Evolutionary conservation across 2,113 vertebrate genomes (phyloP), one percentile per base, ranked within the genome.

Genomic region (Procavia capensis): DNA sequence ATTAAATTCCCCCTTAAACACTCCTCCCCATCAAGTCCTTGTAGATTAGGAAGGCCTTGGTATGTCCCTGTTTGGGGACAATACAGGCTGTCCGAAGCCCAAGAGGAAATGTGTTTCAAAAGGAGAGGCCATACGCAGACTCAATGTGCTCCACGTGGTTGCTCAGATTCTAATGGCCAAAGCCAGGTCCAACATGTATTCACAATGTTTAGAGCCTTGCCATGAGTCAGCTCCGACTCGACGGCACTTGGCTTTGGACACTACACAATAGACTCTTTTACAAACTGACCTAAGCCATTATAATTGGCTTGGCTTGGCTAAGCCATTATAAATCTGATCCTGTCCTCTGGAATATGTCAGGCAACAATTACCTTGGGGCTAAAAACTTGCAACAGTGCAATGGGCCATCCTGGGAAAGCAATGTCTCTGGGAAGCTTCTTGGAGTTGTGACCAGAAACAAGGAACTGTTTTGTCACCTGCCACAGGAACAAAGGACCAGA

Each of bases 361-460:
- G 54, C 9, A 27, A 25, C 13, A 1, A 14, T 84, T 36, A 31
- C 16, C 0, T 6, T 0, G 8, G 70, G 20, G 20, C 13, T 36
- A 3, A 6, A 85, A 81, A 59, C 59, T 2, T 20, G 31, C 24
- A 63, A 9, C 19, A 36, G 9, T 3, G 5, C 0, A 10, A 45
- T 3, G 5, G 25, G 27, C 2, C 59, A 39, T n/a, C 1, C 0
- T 3, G 16, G 20, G n/a, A 36, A 13, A 43, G 31, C 5, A 20
- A 24, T 3, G 29, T 9, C 68, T 57, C 66, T 4, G 39, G 50
- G n/a, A 85, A 43, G 8, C 36, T 4, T 36, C 29, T 1, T 2
- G 36, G 29, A 34, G 74, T 70, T n/a, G 20, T 0, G 4, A 27
- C 17, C n/a, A 34, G 13, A 36, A 50, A 54, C 5, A 8, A 70